A percentile compares a stretch with the other conserved stretches of the same genome.
Conservation (phyloP, 2,888 invertebrate species). For the Limnephilus auricula region DNA sequence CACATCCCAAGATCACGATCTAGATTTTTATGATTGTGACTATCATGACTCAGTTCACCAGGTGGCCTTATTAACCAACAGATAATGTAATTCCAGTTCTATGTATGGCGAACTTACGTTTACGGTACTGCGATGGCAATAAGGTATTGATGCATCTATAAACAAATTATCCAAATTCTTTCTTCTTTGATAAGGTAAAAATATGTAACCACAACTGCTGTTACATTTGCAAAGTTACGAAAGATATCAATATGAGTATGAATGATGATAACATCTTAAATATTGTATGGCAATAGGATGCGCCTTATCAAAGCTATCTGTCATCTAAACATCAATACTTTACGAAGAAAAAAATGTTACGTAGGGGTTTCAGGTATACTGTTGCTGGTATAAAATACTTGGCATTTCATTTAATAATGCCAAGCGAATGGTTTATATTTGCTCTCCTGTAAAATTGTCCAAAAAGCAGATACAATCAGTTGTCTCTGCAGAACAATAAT, state of each 20-base stretch:
- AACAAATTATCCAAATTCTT: neutral
- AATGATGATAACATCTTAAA: neutral
- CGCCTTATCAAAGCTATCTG: neutral
- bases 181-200: neutral
- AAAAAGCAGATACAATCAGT: neutral
- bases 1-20: neutral
- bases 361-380: neutral
- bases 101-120: neutral
- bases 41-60: neutral
- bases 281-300: neutral
- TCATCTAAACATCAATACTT: neutral
- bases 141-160: neutral
- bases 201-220: neutral
- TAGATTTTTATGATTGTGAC: neutral
- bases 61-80: neutral
- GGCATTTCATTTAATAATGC: no score
- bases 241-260: neutral
- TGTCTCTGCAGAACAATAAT: neutral
- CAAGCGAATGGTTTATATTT: neutral
- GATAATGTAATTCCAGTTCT: neutral
- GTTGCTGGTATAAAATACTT: neutral
- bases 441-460: neutral
- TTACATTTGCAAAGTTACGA: neutral
- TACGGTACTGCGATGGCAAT: neutral
- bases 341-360: neutral